Percentiles rank a stretch among this genome's conserved stretches.
These are phyloP conservation scores for Sander lucioperca DNA, from an alignment of 2,113 vertebrate species.

Conservation along the genomic window DNA sequence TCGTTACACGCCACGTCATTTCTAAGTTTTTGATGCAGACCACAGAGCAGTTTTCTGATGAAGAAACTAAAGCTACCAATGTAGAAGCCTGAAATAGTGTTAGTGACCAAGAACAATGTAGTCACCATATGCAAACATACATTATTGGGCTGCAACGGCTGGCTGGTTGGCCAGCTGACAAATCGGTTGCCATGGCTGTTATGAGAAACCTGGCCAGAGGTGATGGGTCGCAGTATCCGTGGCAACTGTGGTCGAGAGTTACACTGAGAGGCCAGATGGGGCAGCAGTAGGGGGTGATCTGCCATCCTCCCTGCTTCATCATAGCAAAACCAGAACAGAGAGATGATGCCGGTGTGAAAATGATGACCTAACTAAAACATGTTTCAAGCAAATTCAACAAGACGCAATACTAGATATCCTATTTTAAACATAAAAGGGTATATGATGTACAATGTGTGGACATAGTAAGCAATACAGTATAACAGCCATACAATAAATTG, in stretches of 20 bases:
- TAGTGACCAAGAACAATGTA: slow-evolving; percentile 34
- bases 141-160: slow-evolving; percentile 6
- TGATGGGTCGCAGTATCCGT: slow-evolving; percentile 60
- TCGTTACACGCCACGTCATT: neutral
- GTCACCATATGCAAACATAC: slow-evolving; percentile 36
- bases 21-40: neutral
- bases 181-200: slow-evolving; percentile 66
- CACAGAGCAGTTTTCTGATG: neutral
- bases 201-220: slow-evolving; percentile 72
- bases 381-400: neutral
- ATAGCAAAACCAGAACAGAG: slow-evolving; percentile 36
- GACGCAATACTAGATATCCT: neutral
- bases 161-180: slow-evolving; percentile 66
- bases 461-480: neutral
- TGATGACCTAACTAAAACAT: neutral
- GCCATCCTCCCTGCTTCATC: slow-evolving; percentile 44
- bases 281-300: slow-evolving; percentile 58
- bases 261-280: slow-evolving; percentile 76
- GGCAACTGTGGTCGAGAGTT: slow-evolving; percentile 58
- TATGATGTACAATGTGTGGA: neutral
- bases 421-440: neutral
- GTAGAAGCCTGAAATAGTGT: neutral
- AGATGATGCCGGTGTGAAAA: slow-evolving; percentile 25
- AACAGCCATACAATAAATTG: neutral
- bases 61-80: neutral